phyloP scores from a whole-genome alignment of 2,113 vertebrate genomes.

The Pimephales promelas region DNA sequence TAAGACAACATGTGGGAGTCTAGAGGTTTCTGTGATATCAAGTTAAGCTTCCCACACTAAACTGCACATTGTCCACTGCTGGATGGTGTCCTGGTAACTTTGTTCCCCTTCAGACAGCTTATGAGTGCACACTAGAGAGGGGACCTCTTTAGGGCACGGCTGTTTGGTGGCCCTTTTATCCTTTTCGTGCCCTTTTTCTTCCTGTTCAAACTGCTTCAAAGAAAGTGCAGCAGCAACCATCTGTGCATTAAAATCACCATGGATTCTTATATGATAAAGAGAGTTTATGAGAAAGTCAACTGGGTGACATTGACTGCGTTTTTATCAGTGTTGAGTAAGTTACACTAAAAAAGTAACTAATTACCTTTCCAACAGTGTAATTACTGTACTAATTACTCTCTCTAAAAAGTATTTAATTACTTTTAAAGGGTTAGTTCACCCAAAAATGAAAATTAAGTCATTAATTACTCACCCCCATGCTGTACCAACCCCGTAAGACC shows the following conservation, averaged over 20 bases:
- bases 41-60: constrained; percentile 28
- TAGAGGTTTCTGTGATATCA: constrained; percentile 43
- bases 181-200: constrained; percentile 22
- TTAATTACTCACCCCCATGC: no score
- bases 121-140: constrained; percentile 6
- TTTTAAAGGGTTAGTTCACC: no score
- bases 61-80: neutral
- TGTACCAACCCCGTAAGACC: no score
- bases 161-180: constrained; percentile 30
- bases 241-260: neutral
- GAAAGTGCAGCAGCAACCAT: neutral
- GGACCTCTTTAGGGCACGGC: constrained; percentile 44
- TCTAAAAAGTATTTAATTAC: no score
- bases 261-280: constrained; percentile 13
- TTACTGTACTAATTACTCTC: no score
- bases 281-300: neutral
- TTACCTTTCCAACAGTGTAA: no score
- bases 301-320: neutral
- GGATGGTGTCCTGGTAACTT: constrained; percentile 25
- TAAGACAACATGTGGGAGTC: constrained; percentile 44
- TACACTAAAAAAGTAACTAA: no score
- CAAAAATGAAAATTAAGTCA: no score
- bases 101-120: constrained; percentile 4
- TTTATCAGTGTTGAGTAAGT: no score
- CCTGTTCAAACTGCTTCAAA: constrained; percentile 35